Conservation (phyloP, 2,797 vertebrate species). For the Emydoidea blandingii region DNA sequence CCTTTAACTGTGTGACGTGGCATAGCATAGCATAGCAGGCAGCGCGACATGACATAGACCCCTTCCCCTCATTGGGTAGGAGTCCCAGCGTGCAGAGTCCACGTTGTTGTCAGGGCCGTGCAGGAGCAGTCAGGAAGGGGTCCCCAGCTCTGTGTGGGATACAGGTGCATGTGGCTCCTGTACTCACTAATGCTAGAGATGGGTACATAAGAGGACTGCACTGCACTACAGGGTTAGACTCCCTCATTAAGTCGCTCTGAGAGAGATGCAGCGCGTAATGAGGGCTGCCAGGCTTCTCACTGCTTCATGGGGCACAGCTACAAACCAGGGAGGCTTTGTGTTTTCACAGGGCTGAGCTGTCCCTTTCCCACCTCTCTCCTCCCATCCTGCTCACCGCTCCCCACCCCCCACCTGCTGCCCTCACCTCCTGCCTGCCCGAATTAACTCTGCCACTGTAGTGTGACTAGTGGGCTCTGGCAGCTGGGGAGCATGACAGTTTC, state of each 20-base stretch:
- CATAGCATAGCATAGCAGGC: no score
- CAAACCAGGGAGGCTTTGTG: not conserved
- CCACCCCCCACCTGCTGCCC: not conserved
- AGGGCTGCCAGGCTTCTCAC: not conserved
- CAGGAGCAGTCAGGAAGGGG: not conserved
- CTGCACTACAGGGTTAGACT: not conserved
- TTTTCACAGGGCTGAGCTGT: not conserved
- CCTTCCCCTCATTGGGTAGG: not conserved
- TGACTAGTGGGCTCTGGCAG: not conserved
- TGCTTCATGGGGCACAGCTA: not conserved
- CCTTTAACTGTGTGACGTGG: not conserved
- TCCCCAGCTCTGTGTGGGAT: not conserved
- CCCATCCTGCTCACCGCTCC: conserved; percentile 80
- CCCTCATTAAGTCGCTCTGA: not conserved
- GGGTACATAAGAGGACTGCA: not conserved
- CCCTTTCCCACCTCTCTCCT: not conserved
- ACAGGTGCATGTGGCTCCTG: accelerated
- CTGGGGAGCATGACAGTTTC: not conserved
- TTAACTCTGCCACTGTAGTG: not conserved
- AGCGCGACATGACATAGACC: not conserved
- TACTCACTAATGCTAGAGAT: not conserved
- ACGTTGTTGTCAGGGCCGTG: no score
- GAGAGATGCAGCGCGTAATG: not conserved
- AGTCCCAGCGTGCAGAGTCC: not conserved
- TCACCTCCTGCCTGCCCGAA: conserved; percentile 33